Evolutionary conservation across 1,140 invertebrate species (phyloP).

Genomic region (Drosophila lini): DNA sequence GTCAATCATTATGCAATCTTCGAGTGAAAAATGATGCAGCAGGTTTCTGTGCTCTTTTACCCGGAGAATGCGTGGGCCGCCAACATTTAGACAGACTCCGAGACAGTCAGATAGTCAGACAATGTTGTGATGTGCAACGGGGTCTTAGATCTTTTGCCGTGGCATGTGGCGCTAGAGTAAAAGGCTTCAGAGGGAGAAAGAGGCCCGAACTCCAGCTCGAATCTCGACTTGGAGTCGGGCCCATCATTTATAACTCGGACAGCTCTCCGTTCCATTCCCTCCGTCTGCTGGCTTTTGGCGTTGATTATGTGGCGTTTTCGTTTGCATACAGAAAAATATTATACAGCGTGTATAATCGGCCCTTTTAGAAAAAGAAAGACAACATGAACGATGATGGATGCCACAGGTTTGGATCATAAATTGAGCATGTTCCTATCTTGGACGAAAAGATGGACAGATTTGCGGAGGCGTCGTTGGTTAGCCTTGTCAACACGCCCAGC

Average conservation of each 20-base stretch:
- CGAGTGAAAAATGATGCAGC: slow-evolving; percentile 78
- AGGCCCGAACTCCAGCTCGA: slow-evolving; percentile 26
- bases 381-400: slow-evolving; percentile 65
- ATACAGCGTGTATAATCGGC: slow-evolving; percentile 27
- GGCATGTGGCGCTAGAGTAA: slow-evolving; percentile 73
- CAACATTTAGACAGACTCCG: slow-evolving; percentile 65
- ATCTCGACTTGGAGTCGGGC: slow-evolving; percentile 31
- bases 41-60: slow-evolving; percentile 51
- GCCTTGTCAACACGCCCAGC: slow-evolving; percentile 58
- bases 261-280: slow-evolving; percentile 43
- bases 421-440: slow-evolving; percentile 45
- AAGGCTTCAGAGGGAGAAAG: slow-evolving; percentile 41
- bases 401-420: slow-evolving; percentile 65
- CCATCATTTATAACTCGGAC: slow-evolving; percentile 72
- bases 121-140: slow-evolving; percentile 43
- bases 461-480: slow-evolving; percentile 50
- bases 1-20: slow-evolving; percentile 82
- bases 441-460: slow-evolving; percentile 21
- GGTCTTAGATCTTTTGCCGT: slow-evolving; percentile 75
- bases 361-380: slow-evolving; percentile 46
- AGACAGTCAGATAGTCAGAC: slow-evolving; percentile 30
- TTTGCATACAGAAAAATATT: slow-evolving; percentile 40
- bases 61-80: slow-evolving; percentile 61
- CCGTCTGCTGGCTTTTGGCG: slow-evolving; percentile 34
- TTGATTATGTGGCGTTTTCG: slow-evolving; percentile 51